phyloP scores from a whole-genome alignment of 2,113 vertebrate species.

The Alethe castanea region DNA sequence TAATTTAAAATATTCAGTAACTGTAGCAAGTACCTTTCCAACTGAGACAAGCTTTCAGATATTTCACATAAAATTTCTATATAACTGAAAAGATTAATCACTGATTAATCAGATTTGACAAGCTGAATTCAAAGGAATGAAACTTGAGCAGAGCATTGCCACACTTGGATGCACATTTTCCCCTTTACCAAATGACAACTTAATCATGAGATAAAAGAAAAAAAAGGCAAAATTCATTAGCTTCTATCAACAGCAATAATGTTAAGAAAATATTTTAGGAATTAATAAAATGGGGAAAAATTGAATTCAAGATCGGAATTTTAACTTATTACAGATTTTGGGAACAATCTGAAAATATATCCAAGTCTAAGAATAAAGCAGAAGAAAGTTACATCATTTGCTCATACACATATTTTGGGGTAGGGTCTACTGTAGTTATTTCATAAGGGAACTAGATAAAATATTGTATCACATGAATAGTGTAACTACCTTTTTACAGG shows the following conservation, averaged over 20 bases:
- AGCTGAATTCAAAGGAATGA: neutral
- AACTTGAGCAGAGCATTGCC: neutral
- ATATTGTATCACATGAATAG: neutral
- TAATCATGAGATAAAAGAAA: neutral
- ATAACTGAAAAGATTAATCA: neutral
- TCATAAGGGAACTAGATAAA: neutral
- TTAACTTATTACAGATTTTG: neutral
- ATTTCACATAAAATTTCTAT: neutral
- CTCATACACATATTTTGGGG: neutral
- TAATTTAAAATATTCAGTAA: neutral
- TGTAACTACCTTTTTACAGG: neutral
- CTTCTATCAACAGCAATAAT: neutral
- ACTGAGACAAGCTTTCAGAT: neutral
- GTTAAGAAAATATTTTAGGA: neutral
- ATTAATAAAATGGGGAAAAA: neutral
- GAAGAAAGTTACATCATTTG: neutral
- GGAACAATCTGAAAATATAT: neutral
- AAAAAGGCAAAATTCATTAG: neutral
- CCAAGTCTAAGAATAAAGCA: neutral
- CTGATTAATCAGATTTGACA: neutral
- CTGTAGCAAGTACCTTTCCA: neutral
- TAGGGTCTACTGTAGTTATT: neutral
- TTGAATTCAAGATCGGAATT: neutral
- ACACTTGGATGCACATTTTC: neutral
- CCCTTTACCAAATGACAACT: neutral